Base-by-base conservation (phyloP, 2,888 invertebrate genomes). In the Galeopsomyia nigrocyanea region DNA sequence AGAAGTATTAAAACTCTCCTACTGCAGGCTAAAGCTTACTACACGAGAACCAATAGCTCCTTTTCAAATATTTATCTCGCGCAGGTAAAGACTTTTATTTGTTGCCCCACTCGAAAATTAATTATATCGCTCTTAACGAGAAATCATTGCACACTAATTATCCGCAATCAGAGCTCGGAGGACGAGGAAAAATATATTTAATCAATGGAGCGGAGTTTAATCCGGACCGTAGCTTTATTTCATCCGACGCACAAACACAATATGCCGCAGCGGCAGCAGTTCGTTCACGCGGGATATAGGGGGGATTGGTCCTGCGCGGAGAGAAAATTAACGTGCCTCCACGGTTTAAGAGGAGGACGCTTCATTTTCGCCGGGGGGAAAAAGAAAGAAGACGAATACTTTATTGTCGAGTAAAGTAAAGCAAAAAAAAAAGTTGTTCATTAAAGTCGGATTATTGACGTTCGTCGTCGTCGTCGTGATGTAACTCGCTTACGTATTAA, bases 391-490 rank as follows among this genome's bases (percentile, higher is more conserved):
- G n/a, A 22, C 6, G 31, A n/a, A 51, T 31, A 1, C 5, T 39
- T 7, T 26, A 10, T 3, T 3, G 39, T 7, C 19, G 63, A 39
- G 19, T 3, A 21, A 26, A 6, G 7, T 9, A 16, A 6, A 49
- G 49, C n/a, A 49, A 39, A 6, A n/a, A 6, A 26, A 49, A n/a
- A 6, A 22, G 26, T 19, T 16, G 50, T 50, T 68, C 60, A 53
- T 68, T 68, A 60, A 47, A 61, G 60, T 53, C 22, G 60, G 60
- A 68, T 68, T 53, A 68, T 61, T 31, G 58, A 39, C 51, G 50
- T 55, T 56, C 55, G 26, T 55, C 64, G 26, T 13, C 7, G 51
- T n/a, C n/a, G 10, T 16, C 19, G 51, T n/a, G n/a, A n/a, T n/a
- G n/a, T 10, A 19, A 19, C n/a, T n/a, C n/a, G 14, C 13, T 26